These are phyloP conservation scores for Amiota mariae DNA, from an alignment of 2,888 invertebrate genomes.

Conservation along the genomic window DNA sequence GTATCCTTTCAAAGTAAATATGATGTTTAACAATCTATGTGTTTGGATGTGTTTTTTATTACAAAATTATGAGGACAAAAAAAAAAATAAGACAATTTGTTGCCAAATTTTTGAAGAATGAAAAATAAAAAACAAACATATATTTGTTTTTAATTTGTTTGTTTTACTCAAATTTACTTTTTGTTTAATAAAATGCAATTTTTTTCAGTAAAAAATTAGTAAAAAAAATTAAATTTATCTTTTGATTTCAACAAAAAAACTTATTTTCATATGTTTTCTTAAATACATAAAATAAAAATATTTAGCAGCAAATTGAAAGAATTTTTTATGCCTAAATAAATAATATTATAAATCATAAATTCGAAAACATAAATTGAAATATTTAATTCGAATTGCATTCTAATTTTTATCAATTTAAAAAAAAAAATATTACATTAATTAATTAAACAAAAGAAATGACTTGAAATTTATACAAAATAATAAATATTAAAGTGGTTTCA, in stretches of 20 bases:
- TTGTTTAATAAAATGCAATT: neutral
- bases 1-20: conserved; percentile 5
- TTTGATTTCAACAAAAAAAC: neutral
- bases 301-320: conserved; percentile 19
- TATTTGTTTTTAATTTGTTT: no score
- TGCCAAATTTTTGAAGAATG: no score
- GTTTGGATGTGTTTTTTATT: neutral
- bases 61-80: neutral
- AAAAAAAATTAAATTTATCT: neutral
- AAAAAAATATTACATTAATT: conserved; percentile 62
- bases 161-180: neutral
- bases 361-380: neutral
- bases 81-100: neutral
- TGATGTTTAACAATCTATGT: no score
- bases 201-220: neutral
- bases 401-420: conserved; percentile 65
- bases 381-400: conserved; percentile 50
- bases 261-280: neutral
- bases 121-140: no score
- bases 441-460: conserved; percentile 48
- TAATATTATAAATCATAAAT: conserved; percentile 7
- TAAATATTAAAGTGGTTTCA: no score
- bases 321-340: conserved; percentile 1
- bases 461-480: conserved; percentile 21
- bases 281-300: neutral